phyloP scores from a whole-genome alignment of 2,113 vertebrate species.

The Clinocottus analis region DNA sequence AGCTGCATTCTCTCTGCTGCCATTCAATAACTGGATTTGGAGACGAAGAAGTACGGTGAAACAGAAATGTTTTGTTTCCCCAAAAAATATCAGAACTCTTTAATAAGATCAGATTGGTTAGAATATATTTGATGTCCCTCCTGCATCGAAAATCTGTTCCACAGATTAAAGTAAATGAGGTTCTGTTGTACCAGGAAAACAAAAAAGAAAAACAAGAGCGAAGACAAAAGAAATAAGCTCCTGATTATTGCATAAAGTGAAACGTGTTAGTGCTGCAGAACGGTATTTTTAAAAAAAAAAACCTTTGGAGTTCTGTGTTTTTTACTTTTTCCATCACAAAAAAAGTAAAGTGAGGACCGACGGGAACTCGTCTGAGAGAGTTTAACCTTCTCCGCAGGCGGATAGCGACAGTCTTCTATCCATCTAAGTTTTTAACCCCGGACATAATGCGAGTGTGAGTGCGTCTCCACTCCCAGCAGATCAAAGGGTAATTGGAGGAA shows the following conservation, averaged over 20 bases:
- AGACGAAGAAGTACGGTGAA: too few relatives aligned
- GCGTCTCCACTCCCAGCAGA: background rate
- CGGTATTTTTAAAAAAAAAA: background rate
- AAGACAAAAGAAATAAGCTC: slow-evolving; percentile 9
- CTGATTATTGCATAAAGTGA: background rate
- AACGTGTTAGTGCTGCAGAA: background rate
- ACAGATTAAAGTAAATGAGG: background rate
- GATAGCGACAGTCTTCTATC: background rate
- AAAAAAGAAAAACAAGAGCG: background rate
- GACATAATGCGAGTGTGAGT: background rate
- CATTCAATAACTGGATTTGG: too few relatives aligned
- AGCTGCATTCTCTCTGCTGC: too few relatives aligned
- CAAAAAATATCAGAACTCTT: too few relatives aligned
- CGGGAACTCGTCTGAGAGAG: background rate
- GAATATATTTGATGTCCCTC: too few relatives aligned
- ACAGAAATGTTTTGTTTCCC: too few relatives aligned
- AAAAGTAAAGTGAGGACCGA: background rate
- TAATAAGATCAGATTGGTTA: too few relatives aligned
- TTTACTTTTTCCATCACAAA: background rate
- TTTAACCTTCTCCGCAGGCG: background rate
- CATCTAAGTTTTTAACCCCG: background rate
- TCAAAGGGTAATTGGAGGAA: slow-evolving; percentile 64
- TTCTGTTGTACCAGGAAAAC: background rate
- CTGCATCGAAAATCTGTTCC: background rate
- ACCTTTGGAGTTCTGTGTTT: background rate